Evolutionary conservation across 2,797 vertebrate species (phyloP).

Genomic region (Zenarchopterus dispar): DNA sequence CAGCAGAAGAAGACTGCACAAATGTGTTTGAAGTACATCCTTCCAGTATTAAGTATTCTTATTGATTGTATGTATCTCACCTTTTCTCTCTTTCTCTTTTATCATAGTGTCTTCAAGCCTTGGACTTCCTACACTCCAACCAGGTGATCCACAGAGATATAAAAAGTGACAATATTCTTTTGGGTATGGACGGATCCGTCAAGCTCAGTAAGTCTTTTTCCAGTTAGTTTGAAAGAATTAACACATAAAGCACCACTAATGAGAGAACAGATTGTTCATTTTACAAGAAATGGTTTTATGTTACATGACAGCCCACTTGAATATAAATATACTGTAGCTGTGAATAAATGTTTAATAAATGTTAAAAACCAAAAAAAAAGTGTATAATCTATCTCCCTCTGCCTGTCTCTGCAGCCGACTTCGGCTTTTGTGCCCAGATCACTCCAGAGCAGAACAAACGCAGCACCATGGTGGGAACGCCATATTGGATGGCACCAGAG

Average conservation of each 20-base stretch:
- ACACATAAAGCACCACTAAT: neutral
- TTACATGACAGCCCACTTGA: too few relatives aligned
- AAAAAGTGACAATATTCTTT: slow-evolving; percentile 98
- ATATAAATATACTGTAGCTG: neutral
- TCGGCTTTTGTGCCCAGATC: slow-evolving; percentile 99
- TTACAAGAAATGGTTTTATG: too few relatives aligned
- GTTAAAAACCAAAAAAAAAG: neutral
- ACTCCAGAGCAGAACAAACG: slow-evolving; percentile 98
- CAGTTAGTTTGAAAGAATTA: neutral
- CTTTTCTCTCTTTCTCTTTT: neutral
- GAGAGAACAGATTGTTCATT: neutral
- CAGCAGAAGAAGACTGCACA: neutral
- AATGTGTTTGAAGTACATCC: neutral
- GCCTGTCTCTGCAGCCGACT: slow-evolving; percentile 87
- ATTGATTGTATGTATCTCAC: neutral
- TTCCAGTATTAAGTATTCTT: neutral
- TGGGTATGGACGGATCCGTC: slow-evolving; percentile 98
- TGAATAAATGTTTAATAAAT: neutral
- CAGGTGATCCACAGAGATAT: slow-evolving; percentile 99
- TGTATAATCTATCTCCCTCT: neutral
- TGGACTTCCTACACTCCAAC: slow-evolving; percentile 98
- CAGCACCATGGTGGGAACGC: slow-evolving; percentile 98
- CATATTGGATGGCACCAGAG: slow-evolving; percentile 99
- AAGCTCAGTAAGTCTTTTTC: slow-evolving; percentile 90
- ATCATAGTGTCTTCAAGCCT: slow-evolving; percentile 93